A percentile compares a stretch with the other conserved stretches of the same genome.
These are phyloP conservation scores for Ecliptopera silaceata DNA, from an alignment of 2,888 invertebrate genomes.

Conservation along the genomic window DNA sequence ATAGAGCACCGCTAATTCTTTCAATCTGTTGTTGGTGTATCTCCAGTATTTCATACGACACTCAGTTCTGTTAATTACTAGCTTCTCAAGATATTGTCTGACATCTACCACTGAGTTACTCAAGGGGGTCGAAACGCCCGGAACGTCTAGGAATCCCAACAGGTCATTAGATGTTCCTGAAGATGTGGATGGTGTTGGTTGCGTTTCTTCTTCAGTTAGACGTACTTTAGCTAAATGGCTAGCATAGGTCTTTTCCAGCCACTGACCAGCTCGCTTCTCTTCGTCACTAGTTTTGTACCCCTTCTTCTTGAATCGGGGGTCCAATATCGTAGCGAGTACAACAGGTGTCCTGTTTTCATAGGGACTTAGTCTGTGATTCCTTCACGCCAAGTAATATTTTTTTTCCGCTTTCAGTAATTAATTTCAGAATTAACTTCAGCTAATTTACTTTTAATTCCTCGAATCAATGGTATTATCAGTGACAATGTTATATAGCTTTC, in stretches of 20 bases:
- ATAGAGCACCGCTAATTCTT: background rate
- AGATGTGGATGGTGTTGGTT: slow-evolving; percentile 11
- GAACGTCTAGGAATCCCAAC: slow-evolving; percentile 12
- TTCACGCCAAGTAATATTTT: slow-evolving; percentile 5
- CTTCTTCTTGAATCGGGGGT: slow-evolving; percentile 11
- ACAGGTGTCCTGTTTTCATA: slow-evolving; percentile 13
- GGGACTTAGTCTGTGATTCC: slow-evolving; percentile 1
- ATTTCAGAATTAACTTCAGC: background rate
- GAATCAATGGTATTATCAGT: slow-evolving; percentile 8
- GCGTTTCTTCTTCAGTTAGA: background rate
- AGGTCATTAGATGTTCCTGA: slow-evolving; percentile 10
- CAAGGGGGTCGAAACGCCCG: background rate
- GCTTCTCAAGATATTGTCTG: slow-evolving; percentile 11
- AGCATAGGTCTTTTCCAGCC: slow-evolving; percentile 7
- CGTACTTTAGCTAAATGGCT: slow-evolving; percentile 6
- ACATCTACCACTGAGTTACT: slow-evolving; percentile 10
- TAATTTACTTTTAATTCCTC: slow-evolving; percentile 2
- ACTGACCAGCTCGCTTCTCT: slow-evolving; percentile 6
- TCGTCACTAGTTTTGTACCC: slow-evolving; percentile 7
- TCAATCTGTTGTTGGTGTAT: background rate
- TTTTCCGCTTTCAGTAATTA: slow-evolving; percentile 1
- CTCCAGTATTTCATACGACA: slow-evolving; percentile 11
- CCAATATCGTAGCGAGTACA: slow-evolving; percentile 10
- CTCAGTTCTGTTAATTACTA: slow-evolving; percentile 10
- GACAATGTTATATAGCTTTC: slow-evolving; percentile 9